phyloP scores from a whole-genome alignment of 1,140 invertebrate species.

The Aricia agestis region DNA sequence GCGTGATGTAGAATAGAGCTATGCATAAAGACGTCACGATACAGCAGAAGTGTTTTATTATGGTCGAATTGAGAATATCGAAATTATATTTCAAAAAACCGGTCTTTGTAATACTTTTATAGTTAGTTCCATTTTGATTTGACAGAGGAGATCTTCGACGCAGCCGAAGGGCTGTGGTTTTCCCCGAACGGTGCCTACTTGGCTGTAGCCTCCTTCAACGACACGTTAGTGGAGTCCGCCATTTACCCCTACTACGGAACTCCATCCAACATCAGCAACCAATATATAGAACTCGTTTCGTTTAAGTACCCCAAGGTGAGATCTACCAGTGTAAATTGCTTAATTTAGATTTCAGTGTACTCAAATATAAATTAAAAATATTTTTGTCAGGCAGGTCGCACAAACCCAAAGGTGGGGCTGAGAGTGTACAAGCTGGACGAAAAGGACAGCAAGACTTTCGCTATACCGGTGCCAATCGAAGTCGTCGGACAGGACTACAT shows the following conservation, averaged over 20 bases:
- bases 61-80: too few species aligned
- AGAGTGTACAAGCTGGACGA: constrained; percentile 76
- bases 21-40: neutral
- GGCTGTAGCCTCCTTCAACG: constrained; percentile 88
- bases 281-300: constrained; percentile 79
- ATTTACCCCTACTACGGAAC: constrained; percentile 77
- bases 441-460: constrained; percentile 38
- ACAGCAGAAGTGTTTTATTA: too few species aligned
- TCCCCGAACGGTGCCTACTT: constrained; percentile 84
- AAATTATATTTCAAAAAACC: too few species aligned
- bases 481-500: constrained; percentile 73
- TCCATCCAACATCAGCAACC: constrained; percentile 76
- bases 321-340: constrained; percentile 15
- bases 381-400: constrained; percentile 80
- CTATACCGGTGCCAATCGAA: constrained; percentile 73
- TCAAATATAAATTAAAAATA: constrained; percentile 20
- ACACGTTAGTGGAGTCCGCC: constrained; percentile 72
- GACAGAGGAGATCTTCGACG: constrained; percentile 88
- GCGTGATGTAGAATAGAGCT: neutral
- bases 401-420: constrained; percentile 85
- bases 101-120: too few species aligned
- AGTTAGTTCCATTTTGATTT: neutral
- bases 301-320: constrained; percentile 91
- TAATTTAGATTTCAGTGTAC: neutral
- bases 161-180: constrained; percentile 89